phyloP scores from a whole-genome alignment of 2,888 invertebrate genomes.

The Rhodophaea formosa region DNA sequence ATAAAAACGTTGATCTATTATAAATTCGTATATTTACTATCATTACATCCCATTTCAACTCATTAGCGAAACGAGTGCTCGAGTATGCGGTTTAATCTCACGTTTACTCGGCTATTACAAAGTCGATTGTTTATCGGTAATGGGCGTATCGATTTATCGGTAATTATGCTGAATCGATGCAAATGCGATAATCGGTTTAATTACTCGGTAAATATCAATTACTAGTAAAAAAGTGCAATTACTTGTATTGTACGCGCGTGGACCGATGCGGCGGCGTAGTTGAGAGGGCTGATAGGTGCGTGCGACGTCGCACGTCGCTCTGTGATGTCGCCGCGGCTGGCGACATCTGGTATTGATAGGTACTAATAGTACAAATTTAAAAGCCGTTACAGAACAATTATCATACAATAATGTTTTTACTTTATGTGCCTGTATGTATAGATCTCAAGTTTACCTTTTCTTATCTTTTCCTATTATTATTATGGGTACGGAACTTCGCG shows the following conservation, averaged over 20 bases:
- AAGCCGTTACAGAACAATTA: background rate
- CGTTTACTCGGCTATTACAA: no score
- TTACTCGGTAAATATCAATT: slow-evolving; percentile 15
- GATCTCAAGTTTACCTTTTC: no score
- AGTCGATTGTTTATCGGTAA: no score
- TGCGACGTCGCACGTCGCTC: background rate
- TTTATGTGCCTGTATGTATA: no score
- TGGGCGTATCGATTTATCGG: background rate
- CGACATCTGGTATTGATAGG: background rate
- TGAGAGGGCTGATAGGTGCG: background rate
- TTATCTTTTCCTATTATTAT: no score
- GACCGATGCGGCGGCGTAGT: background rate
- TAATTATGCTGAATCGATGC: slow-evolving; percentile 20
- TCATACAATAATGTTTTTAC: background rate
- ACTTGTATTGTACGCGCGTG: slow-evolving; percentile 6
- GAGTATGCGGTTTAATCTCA: no score
- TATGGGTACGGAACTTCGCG: no score
- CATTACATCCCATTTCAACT: no score
- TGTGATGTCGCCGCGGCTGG: background rate
- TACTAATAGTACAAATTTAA: background rate
- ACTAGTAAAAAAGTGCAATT: slow-evolving; percentile 14
- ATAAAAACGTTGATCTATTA: no score
- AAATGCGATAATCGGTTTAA: slow-evolving; percentile 13
- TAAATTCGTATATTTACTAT: no score
- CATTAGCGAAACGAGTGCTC: no score